Base-by-base conservation (phyloP, 2,888 invertebrate species). In the Gymnocheta viridis region DNA sequence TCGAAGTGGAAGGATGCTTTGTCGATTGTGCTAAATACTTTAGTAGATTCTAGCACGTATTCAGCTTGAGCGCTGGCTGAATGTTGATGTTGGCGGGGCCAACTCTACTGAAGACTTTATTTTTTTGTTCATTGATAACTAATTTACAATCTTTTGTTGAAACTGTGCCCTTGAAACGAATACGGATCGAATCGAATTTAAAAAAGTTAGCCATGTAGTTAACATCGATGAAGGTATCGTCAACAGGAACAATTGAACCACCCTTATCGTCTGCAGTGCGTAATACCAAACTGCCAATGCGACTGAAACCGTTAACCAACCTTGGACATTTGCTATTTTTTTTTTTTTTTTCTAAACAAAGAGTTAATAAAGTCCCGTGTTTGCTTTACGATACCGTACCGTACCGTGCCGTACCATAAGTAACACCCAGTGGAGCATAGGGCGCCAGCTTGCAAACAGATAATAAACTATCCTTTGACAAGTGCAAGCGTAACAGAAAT, bases 191-290 rank as follows among this genome's bases (percentile, higher is more conserved):
- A 93, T 99, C 99, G 92, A 97, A 99, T 93, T 98, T 97, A 95
- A 99, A 98, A 93, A 99, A 95, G 94, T 99, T 99, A 70, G 98
- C 98, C 99, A 99, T 99, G 94, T 99, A 99, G 91, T 98, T 97
- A 81, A 99, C 94, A 88, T 96, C 96, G 91, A 99, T 98, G 95
- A 99, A 99, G 81, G 99, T 99, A 92, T 99, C 99, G 92, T 99
- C 99, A 92, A 99, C 94, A 85, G 99, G 98, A 32, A 98, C 97
- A 77, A 98, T 97, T 92, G 94, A 92, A 77, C 96, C 96, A 83
- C 96, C 96, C 91, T 96, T 96, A 85, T 96, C 89, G 85, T 91
- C 73, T 76, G 91, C 91, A 78, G 91, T 91, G 86, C 91, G 91
- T 79, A 91, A 88, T 81, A 91, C 91, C 89, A 91, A 88, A 79